Conservation (phyloP, 2,797 vertebrate genomes). For the Euthynnus affinis region DNA sequence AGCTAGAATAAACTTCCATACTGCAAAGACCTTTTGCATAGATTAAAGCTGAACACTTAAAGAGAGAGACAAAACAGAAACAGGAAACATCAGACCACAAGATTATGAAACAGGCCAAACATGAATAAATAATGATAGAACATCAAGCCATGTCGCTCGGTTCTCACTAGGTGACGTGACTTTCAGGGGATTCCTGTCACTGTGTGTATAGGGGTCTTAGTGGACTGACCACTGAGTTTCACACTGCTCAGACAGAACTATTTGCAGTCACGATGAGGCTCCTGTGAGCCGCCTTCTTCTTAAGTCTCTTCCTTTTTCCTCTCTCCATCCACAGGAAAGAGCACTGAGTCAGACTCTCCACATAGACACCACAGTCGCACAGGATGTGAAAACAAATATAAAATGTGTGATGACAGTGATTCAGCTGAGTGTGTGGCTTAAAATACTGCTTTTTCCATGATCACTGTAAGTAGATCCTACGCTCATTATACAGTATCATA, state of each 20-base stretch:
- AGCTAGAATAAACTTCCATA: conserved; percentile 1
- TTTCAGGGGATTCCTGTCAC: conserved; percentile 46
- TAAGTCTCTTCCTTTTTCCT: conserved; percentile 51
- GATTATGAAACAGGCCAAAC: conserved; percentile 31
- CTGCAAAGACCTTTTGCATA: conserved; percentile 3
- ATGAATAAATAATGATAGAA: conserved; percentile 68
- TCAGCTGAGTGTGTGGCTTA: conserved; percentile 36
- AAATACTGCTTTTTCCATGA: conserved; percentile 48
- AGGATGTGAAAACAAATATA: conserved; percentile 44
- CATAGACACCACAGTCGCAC: conserved; percentile 33
- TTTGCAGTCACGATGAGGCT: conserved; percentile 12
- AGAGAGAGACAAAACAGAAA: conserved; percentile 21
- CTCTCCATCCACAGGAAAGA: conserved; percentile 59
- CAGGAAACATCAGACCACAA: conserved; percentile 32
- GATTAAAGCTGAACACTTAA: conserved; percentile 13
- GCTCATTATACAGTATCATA: background rate
- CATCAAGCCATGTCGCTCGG: conserved; percentile 29
- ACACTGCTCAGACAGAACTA: conserved; percentile 36
- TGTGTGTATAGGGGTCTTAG: conserved; percentile 32
- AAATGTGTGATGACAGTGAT: conserved; percentile 39
- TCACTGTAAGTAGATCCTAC: conserved; percentile 13
- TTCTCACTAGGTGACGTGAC: conserved; percentile 14
- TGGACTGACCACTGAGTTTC: conserved; percentile 15
- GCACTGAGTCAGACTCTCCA: conserved; percentile 69
- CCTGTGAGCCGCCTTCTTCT: conserved; percentile 18